Conservation (phyloP, 2,113 vertebrate genomes). For the Tachycineta bicolor region DNA sequence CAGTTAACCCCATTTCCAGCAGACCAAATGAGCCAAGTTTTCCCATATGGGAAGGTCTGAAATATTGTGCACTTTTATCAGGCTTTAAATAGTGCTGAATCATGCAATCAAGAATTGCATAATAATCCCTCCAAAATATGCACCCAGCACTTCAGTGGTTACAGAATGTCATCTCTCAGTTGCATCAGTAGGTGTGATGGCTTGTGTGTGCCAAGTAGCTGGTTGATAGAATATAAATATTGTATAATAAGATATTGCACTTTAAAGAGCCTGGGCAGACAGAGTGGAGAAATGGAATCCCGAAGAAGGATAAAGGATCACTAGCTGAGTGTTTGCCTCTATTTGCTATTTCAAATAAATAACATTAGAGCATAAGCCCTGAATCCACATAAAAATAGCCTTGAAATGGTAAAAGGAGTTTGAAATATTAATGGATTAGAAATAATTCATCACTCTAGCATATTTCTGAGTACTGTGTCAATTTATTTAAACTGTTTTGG, state of each 20-base stretch:
- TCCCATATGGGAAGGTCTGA: not conserved
- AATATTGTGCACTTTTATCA: not conserved
- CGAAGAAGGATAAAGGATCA: not conserved
- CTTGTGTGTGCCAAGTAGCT: not conserved
- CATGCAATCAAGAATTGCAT: not conserved
- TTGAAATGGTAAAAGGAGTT: constrained; percentile 11
- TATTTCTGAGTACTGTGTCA: not conserved
- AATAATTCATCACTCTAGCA: constrained; percentile 10
- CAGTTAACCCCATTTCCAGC: not conserved
- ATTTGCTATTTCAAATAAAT: constrained; percentile 9
- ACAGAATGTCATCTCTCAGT: not conserved
- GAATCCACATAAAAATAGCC: not conserved
- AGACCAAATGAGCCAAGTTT: not conserved
- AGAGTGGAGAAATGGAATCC: not conserved
- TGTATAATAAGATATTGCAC: not conserved
- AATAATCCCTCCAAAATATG: not conserved
- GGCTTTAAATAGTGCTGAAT: not conserved
- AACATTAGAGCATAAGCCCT: not conserved
- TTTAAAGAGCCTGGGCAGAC: not conserved
- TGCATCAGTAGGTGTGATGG: not conserved
- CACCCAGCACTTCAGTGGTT: not conserved
- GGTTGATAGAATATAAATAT: not conserved
- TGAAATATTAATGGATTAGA: constrained; percentile 31
- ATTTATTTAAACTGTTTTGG: constrained; percentile 25
- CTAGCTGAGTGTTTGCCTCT: not conserved